These are phyloP conservation scores for Sylvia borin DNA, from an alignment of 2,797 vertebrate genomes.

Conservation along the genomic window DNA sequence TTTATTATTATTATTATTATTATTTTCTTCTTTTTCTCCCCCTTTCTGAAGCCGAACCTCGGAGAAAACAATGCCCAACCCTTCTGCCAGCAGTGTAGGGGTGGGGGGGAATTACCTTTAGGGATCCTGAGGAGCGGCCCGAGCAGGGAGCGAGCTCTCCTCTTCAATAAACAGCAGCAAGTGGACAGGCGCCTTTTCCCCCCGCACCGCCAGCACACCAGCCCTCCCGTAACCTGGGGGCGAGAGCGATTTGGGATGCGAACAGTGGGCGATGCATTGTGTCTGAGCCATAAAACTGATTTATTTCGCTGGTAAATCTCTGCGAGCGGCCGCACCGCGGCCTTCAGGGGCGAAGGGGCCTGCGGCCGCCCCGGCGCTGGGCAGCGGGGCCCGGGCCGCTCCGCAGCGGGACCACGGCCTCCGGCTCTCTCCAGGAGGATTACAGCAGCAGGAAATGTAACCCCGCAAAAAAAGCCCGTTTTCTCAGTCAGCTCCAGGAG, in stretches of 20 bases:
- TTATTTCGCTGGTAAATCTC: neutral
- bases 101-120: neutral
- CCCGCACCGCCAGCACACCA: neutral
- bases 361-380: neutral
- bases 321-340: neutral
- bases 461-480: neutral
- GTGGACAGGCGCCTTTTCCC: neutral
- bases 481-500: neutral
- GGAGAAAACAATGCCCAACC: neutral
- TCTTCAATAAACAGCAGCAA: neutral
- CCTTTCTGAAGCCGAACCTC: neutral
- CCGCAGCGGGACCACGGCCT: neutral
- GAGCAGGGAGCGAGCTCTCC: neutral
- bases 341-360: accelerated
- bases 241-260: neutral
- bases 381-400: neutral
- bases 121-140: neutral
- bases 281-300: neutral
- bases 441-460: neutral
- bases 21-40: neutral
- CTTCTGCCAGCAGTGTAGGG: neutral
- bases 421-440: neutral
- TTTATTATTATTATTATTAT: too few species aligned
- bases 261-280: neutral
- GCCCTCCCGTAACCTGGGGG: neutral